Base-by-base conservation (phyloP, 2,797 vertebrate genomes). In the Xenopus petersii region DNA sequence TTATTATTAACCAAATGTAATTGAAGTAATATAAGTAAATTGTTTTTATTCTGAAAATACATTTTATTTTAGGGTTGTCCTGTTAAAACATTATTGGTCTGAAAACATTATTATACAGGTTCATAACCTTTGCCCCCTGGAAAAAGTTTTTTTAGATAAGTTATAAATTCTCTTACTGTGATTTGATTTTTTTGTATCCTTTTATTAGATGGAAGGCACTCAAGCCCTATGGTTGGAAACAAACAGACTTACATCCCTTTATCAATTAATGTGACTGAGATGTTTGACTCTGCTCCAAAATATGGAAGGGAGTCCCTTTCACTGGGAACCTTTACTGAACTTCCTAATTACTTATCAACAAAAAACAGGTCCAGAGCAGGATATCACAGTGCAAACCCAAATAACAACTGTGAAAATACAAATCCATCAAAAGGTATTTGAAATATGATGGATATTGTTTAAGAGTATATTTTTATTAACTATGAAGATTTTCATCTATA, bases 341-440 rank as follows among this genome's bases (percentile, higher is more conserved):
- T 80, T 78, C 83, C 82, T 74, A 16, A 85, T 75, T 88, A 86
- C 68, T 79, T 80, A 54, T 63, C 80, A 79, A 67, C 82, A 72
- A 89, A 89, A 81, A 77, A 83, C 75, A 93, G 88, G 82, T 70
- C 81, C 10, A 76, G 74, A 69, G 89, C 86, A 69, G 82, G 77
- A 56, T 80, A 79, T 64, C 85, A 82, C 73, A 88, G 84, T 13
- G n/a, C 70, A 49, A 46, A 63, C 1, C 67, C 70, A 72, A 61
- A 73, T 24, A 75, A 66, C 17, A 79, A 71, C 64, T 66, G 74
- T 49, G 79, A 83, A 55, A 80, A 80, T 65, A 16, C 11, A 24
- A 15, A 48, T 16, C 85, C 77, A 15, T 42, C 77, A 48, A 30
- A 81, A 82, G 85, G 88, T 90, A 83, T 77, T 56, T 4, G 3